Evolutionary conservation across 2,888 invertebrate genomes (phyloP), one percentile per base, ranked within the genome.

Genomic region (Scelioninae gen. 1): DNA sequence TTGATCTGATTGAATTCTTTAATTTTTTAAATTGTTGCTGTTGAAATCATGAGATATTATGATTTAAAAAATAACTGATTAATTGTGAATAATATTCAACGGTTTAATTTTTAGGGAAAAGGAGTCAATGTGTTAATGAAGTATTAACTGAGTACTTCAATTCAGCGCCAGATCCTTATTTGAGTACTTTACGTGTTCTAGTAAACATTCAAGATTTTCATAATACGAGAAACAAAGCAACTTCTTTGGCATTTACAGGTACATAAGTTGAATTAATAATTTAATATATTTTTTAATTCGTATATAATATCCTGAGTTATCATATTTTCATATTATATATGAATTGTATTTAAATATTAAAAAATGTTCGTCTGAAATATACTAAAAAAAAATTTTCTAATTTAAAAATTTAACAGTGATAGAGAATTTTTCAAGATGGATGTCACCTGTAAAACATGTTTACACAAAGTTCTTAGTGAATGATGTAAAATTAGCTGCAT

Each of bases 401-500:
- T 71, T 72, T 76, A n/a, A n/a, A n/a, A 31, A 40, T 34, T 53
- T 56, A 10, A 51, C 83, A 93, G 93, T 93, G 9, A 89, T 93
- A 66, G 92, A 93, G 82, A 92, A 92, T 84, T 93, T 92, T 85
- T 81, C 87, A 72, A 87, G 85, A 32, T 93, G 93, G 93, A 84
- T 93, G 51, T 80, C 80, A 43, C 69, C 72, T 23, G 83, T 90
- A 89, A 90, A 91, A 88, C 91, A 88, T 84, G 89, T 89, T 56
- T 93, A 93, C 85, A 93, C 92, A 85, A 93, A 93, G 84, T 92
- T 92, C 89, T 93, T 94, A 87, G 93, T 91, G 74, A 90, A 86
- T 87, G 92, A 94, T 82, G 89, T 96, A 34, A 96, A 96, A 92
- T 91, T 95, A 88, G 95, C 95, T 84, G 96, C 96, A 66, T 96